Base-by-base conservation (phyloP, 1,140 invertebrate species). In the Armadillidium nasatum region DNA sequence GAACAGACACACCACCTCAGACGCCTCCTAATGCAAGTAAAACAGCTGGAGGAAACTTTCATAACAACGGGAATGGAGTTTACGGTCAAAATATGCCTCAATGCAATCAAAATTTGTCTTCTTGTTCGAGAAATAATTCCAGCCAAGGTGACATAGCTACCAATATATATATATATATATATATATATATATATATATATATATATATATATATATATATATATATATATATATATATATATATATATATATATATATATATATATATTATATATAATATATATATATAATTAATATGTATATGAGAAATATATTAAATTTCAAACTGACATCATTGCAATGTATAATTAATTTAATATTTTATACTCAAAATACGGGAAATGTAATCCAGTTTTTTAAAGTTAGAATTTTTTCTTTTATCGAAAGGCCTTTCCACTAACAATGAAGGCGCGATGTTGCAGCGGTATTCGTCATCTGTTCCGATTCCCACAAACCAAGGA, bases 11-110 rank as follows among this genome's bases (percentile, higher is more conserved):
- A 78, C 94, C 93, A 80, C 94, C 93, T 43, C 93, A 95, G 86
- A 95, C 94, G 79, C 93, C 93, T 76, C 93, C 93, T 84, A 94
- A 93, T 85, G 92, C 94, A 90, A 95, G 94, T 84, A 76, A 50
- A 15, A 50, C 46, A 9, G 9, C 46, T 10, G 46, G 9, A 10
- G 46, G 46, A 50, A 50, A 9, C 15, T 50, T 50, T 50, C 46
- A 50, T 15, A 50, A 15, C 46, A 50, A 50, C 46, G 46, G 46
- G 9, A 50, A 15, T 50, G 46, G 46, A 15, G 46, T 15, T 10
- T 50, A 50, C 15, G 46, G 46, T 9, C 46, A 50, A 50, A 50
- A 50, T 50, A 50, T 50, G 15, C 46, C 46, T 15, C 15, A 9
- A 10, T 50, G 46, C 46, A 50, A 50, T 15, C 46, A 50, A 50